Evolutionary conservation across 2,113 vertebrate genomes (phyloP).

Genomic region (Hyperoodon ampullatus): DNA sequence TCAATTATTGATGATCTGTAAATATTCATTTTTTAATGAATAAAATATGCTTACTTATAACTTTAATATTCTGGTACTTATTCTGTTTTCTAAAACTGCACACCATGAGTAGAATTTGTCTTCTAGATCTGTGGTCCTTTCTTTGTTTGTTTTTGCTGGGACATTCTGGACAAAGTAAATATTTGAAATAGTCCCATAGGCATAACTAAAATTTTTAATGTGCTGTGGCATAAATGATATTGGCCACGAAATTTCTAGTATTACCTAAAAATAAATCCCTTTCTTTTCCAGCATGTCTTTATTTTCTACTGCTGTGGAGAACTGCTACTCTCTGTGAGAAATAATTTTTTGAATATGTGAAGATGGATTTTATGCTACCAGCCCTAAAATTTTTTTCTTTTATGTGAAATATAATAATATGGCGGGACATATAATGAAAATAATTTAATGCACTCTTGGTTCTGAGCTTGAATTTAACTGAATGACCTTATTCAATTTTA

Average conservation of each 20-base stretch:
- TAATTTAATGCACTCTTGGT: not conserved
- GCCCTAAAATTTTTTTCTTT: not conserved
- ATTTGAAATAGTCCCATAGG: not conserved
- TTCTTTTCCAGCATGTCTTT: not conserved
- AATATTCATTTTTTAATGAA: not conserved
- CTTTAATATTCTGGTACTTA: not conserved
- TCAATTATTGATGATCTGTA: slow-evolving; percentile 39
- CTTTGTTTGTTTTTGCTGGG: not conserved
- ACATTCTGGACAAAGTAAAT: not conserved
- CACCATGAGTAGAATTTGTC: not conserved
- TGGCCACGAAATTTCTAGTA: not conserved
- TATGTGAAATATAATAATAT: not conserved
- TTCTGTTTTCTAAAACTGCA: not conserved
- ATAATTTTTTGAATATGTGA: not conserved
- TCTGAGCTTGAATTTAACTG: not conserved
- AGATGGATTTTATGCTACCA: not conserved
- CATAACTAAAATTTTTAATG: not conserved
- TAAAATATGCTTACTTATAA: slow-evolving; percentile 21
- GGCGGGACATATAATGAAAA: not conserved
- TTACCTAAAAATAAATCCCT: not conserved
- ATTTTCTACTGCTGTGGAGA: not conserved
- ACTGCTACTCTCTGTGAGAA: not conserved
- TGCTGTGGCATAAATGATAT: not conserved
- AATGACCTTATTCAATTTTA: not conserved
- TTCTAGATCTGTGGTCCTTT: not conserved